Evolutionary conservation across 2,113 vertebrate species (phyloP).

Genomic region (Pangasianodon gigas): DNA sequence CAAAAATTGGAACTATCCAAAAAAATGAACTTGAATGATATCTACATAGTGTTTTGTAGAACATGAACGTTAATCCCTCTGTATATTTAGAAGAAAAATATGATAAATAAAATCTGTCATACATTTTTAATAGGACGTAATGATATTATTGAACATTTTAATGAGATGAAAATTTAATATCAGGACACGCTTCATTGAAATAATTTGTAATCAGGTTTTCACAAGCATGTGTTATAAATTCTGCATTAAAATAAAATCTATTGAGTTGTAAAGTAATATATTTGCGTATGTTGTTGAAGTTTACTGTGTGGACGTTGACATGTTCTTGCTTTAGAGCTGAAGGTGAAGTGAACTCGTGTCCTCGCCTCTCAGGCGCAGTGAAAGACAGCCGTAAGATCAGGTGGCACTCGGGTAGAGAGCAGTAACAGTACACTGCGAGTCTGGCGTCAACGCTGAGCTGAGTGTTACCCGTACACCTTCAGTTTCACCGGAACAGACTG

Average conservation of each 20-base stretch:
- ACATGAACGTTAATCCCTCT: too few species aligned
- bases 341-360: conserved; percentile 20
- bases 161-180: not conserved
- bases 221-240: not conserved
- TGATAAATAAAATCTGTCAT: not conserved
- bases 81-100: not conserved
- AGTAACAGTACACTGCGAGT: conserved; percentile 56
- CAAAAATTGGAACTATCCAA: not conserved
- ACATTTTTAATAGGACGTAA: not conserved
- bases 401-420: conserved; percentile 62
- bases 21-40: not conserved
- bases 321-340: not conserved
- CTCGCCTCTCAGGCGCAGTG: not conserved
- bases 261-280: not conserved
- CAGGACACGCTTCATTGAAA: not conserved
- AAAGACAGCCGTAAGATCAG: conserved; percentile 57
- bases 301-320: not conserved
- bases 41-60: not conserved
- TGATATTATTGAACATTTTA: not conserved
- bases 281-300: not conserved
- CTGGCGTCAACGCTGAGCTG: not conserved
- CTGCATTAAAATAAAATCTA: not conserved
- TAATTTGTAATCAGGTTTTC: not conserved
- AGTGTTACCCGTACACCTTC: not conserved
- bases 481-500: not conserved